These are phyloP conservation scores for Sceloporus tristichus DNA, from an alignment of 2,113 vertebrate genomes.

Conservation along the genomic window DNA sequence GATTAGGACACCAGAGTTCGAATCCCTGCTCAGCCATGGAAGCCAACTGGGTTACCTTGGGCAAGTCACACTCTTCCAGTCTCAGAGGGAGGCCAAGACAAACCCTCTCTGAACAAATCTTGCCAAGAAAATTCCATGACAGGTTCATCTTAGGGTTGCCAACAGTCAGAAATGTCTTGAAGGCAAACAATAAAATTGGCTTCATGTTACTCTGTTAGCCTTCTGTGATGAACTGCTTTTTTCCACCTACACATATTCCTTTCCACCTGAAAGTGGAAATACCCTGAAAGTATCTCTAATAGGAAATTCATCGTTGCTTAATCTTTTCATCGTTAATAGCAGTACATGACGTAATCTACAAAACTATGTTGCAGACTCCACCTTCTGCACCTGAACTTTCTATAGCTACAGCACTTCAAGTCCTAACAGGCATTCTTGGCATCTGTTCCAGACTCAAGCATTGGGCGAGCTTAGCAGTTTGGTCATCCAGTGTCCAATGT, in stretches of 20 bases:
- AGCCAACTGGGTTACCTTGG: too few relatives aligned
- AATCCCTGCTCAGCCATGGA: too few relatives aligned
- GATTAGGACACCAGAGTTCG: too few relatives aligned
- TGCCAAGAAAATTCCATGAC: too few relatives aligned
- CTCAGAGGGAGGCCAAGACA: too few relatives aligned
- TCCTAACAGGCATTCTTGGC: neutral
- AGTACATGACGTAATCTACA: slow-evolving; percentile 28
- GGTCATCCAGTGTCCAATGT: neutral
- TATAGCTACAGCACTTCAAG: neutral
- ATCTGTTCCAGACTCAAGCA: neutral
- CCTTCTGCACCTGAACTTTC: neutral
- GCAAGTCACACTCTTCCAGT: too few relatives aligned
- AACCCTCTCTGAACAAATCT: too few relatives aligned
- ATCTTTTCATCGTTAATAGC: slow-evolving; percentile 28
- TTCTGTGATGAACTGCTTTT: neutral
- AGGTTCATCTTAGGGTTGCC: too few relatives aligned
- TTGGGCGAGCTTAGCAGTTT: neutral
- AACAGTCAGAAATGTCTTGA: too few relatives aligned
- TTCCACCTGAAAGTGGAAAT: too few relatives aligned
- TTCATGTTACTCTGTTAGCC: neutral
- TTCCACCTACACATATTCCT: fast-evolving
- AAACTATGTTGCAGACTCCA: slow-evolving; percentile 45
- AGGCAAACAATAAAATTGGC: neutral
- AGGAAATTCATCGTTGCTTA: neutral
- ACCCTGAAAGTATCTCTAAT: neutral